phyloP scores from a whole-genome alignment of 2,113 vertebrate species.

The Notiomystis cincta region DNA sequence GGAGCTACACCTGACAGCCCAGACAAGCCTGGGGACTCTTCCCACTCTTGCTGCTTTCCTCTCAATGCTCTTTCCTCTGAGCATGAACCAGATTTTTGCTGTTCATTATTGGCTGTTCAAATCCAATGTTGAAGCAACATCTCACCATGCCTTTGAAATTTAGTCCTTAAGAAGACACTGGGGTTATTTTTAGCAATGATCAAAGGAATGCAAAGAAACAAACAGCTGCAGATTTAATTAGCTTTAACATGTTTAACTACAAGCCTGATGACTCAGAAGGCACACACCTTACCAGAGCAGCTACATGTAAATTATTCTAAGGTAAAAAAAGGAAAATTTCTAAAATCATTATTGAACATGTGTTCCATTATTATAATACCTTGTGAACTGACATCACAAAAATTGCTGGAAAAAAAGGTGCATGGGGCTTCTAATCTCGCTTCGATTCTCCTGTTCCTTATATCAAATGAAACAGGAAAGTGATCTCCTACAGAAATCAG shows the following conservation, averaged over 20 bases:
- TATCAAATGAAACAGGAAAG: conserved; percentile 66
- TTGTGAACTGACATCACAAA: conserved; percentile 67
- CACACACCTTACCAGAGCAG: not conserved
- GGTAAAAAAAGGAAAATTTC: not conserved
- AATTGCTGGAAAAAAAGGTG: conserved; percentile 49
- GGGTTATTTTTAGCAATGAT: not conserved
- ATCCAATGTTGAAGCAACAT: not conserved
- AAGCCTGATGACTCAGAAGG: not conserved
- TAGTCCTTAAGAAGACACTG: not conserved
- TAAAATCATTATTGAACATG: not conserved
- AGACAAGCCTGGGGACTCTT: too few species aligned
- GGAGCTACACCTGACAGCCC: not conserved
- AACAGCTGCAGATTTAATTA: not conserved
- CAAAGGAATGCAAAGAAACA: not conserved
- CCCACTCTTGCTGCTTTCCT: not conserved
- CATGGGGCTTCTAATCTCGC: conserved; percentile 37
- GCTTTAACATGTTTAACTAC: not conserved
- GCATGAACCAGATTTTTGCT: not conserved
- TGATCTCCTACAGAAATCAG: conserved; percentile 64
- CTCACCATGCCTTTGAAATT: not conserved
- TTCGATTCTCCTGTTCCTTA: conserved; percentile 74
- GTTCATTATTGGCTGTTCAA: not conserved
- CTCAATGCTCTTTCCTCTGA: not conserved
- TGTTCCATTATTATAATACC: conserved; percentile 43
- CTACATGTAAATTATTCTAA: not conserved